Percentiles rank a stretch among this genome's conserved stretches.
phyloP scores from a whole-genome alignment of 2,797 vertebrate genomes.

The Eulemur coronatus region DNA sequence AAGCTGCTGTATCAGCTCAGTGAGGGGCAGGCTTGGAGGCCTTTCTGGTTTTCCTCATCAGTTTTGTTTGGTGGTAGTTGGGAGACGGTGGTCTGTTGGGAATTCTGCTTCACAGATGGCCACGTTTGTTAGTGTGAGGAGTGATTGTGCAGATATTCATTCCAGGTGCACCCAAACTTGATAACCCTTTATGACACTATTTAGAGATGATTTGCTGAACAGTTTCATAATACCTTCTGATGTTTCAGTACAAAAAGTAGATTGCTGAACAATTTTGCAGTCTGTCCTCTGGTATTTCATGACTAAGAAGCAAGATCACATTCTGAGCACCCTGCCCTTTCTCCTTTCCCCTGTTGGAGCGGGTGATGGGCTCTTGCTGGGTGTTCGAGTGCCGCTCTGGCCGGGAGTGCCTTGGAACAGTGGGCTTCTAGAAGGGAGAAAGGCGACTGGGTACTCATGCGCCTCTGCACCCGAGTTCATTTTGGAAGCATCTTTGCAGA shows the following conservation, averaged over 20 bases:
- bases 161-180: neutral
- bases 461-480: neutral
- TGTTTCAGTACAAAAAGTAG: constrained; percentile 17
- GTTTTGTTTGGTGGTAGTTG: neutral
- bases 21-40: neutral
- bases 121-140: neutral
- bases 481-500: neutral
- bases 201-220: constrained; percentile 33
- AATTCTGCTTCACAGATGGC: constrained; percentile 11
- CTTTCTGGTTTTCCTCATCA: neutral
- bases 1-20: neutral
- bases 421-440: neutral
- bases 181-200: neutral
- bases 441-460: neutral
- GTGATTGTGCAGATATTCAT: neutral
- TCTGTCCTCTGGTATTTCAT: neutral
- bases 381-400: neutral
- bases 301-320: neutral
- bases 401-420: neutral
- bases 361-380: neutral
- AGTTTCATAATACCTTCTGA: constrained; percentile 11
- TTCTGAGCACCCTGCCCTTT: neutral
- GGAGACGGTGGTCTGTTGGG: neutral
- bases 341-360: neutral
- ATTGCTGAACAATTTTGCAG: neutral